Evolutionary conservation across 2,113 vertebrate genomes (phyloP), one percentile per base, ranked within the genome.

Genomic region (Chaetops frenatus): DNA sequence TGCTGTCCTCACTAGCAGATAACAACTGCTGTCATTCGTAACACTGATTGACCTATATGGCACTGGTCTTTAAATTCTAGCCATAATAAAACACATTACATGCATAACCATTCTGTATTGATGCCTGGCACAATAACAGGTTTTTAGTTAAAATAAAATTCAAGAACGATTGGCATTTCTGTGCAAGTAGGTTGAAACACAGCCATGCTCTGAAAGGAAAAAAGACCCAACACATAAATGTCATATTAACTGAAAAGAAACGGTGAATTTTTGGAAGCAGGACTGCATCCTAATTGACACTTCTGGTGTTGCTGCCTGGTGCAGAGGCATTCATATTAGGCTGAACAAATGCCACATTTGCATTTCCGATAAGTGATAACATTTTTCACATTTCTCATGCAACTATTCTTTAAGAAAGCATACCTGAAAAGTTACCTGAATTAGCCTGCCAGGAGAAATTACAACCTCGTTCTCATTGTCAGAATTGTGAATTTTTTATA

Each of bases 331-430:
- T 97, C 96, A 85, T 93, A 96, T 97, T 96, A 97, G 97, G 96
- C 96, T 97, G 96, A 98, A 98, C 97, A 98, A 98, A 98, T 98
- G 98, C 97, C 98, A 98, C 97, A 98, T 98, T 98, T 98, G 97
- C 98, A 98, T 98, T 98, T 98, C 96, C 8, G 86, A 97, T 98
- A 97, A 98, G 92, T 94, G 67, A 92, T 94, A 95, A 92, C 91
- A 94, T 97, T 98, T 97, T 97, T 95, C 60, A 69, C 60, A 76
- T 95, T 96, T 95, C 92, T 97, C 61, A 86, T 56, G 84, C 86
- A 96, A 94, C 84, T 96, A 92, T 94, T 66, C 22, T 94, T 97
- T 96, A 81, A 95, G 94, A 82, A 92, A 95, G 83, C 91, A 81
- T 84, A 96, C 94, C 96, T 94, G 89, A 96, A 96, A 97, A 94